Evolutionary conservation across 2,888 invertebrate genomes (phyloP).

Genomic region (Drosophila demipolita): DNA sequence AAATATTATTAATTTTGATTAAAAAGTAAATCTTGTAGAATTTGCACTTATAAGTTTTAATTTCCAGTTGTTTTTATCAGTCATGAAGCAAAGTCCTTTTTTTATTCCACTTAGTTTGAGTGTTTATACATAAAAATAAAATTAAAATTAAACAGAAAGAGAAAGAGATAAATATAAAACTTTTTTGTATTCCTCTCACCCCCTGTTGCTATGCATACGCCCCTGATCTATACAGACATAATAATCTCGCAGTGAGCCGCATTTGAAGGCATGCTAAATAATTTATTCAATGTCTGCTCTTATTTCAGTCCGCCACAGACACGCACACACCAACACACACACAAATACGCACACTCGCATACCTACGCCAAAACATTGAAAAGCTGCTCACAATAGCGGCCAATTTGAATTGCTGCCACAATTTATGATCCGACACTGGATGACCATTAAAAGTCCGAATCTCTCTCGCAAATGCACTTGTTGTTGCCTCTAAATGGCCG

Average conservation of each 20-base stretch:
- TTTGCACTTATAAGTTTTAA: neutral
- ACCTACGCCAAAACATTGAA: neutral
- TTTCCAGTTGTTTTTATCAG: neutral
- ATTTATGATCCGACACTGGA: constrained; percentile 74
- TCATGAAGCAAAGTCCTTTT: neutral
- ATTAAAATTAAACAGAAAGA: neutral
- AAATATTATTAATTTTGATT: neutral
- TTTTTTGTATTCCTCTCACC: no score
- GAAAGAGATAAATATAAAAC: neutral
- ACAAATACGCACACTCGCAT: constrained; percentile 6
- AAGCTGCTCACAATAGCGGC: constrained; percentile 28
- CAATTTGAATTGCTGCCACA: constrained; percentile 70
- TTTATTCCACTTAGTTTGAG: neutral
- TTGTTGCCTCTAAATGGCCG: constrained; percentile 37
- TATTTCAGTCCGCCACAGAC: constrained; percentile 64
- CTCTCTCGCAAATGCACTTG: constrained; percentile 29
- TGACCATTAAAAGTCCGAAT: constrained; percentile 75
- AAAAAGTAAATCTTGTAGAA: neutral
- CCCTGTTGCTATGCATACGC: neutral
- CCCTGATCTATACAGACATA: constrained; percentile 32
- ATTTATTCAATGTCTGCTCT: constrained; percentile 81
- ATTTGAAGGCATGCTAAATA: constrained; percentile 71
- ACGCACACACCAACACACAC: constrained; percentile 18
- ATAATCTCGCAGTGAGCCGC: constrained; percentile 57
- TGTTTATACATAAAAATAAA: neutral